Base-by-base conservation (phyloP, 2,113 vertebrate species). In the Thamnophis sirtalis region DNA sequence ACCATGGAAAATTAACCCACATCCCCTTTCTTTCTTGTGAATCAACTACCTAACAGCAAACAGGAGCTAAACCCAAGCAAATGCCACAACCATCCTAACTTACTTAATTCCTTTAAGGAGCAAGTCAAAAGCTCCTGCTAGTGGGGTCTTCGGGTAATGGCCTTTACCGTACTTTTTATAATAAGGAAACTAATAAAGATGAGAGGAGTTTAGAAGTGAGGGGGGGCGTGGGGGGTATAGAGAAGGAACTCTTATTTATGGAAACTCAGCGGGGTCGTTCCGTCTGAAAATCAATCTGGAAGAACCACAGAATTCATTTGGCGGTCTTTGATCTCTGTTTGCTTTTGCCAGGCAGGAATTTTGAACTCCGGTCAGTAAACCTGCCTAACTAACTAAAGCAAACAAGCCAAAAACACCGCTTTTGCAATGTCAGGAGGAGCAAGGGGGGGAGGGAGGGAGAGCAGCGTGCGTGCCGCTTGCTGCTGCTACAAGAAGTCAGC, bases 251-350 rank as follows among this genome's bases (percentile, higher is more conserved):
- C 2, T 0, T 6, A 19, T 54, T 80, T 95, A 93, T 95, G 90
- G 95, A 92, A 95, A 86, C 90, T 93, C 84, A 0, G 89, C 90
- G 55, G 33, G 92, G 63, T 90, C 85, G 54, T 7, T 26, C 38
- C 89, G 92, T 93, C 93, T 48, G 68, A 2, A 63, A 85, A 91
- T 68, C 91, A 93, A 68, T 92, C 95, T 96, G 92, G 92, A 95
- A 93, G 87, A 95, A 94, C 95, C 89, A 90, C 95, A 93, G 94
- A 80, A 95, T 95, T 96, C 95, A 95, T 96, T 95, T 94, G 95
- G 95, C 94, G 89, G 95, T 93, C 96, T 97, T 97, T 97, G 96
- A 96, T 97, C 96, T 96, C 94, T 96, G 93, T 96, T 96, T 96
- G 96, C 95, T 96, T 96, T 97, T 95, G 94, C 96, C 54, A 95